Base-by-base conservation (phyloP, 2,888 invertebrate species). In the Nomada fabriciana region DNA sequence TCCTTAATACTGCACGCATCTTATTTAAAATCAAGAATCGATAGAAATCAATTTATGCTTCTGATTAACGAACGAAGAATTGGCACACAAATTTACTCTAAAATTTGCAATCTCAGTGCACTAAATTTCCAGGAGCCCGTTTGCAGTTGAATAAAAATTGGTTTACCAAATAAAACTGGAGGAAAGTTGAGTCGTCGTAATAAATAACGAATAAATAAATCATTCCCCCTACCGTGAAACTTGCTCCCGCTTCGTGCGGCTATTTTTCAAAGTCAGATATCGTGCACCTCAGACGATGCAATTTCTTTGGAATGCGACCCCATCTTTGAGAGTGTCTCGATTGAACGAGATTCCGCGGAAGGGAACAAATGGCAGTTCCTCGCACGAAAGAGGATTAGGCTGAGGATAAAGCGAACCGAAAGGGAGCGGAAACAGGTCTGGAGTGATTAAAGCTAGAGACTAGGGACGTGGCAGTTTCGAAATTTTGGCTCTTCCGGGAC, bases 391-490 rank as follows among this genome's bases (percentile, higher is more conserved):
- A 59, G 50, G 72, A 65, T 65, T 36, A 20, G 59, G 25, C 2
- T 7, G 23, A 25, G 23, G 25, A 52, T 23, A 52, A 61, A n/a
- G 36, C 52, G 53, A 23, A 42, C 5, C 53, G 29, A 65, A 71
- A 68, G 61, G 25, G 20, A 50, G 15, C 25, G 61, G 23, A 18
- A 15, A 73, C 15, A 63, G 36, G 2, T 15, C 18, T 13, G 42
- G 25, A 50, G 65, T 67, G 78, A 78, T 73, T 78, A 78, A 63
- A 73, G 55, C 50, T 47, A 65, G 69, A 36, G 47, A 15, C 43
- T 23, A 7, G 43, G 20, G 9, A 42, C 13, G 42, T 0, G 59
- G 65, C 25, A 15, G 65, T 53, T 23, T 63, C 65, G 61, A 55
- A 76, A 68, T 7, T 36, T 36, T 36, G 0, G 1, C 36, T 36